Percentiles rank a stretch among this genome's conserved stretches.
These are phyloP conservation scores for Grammomys surdaster DNA, from an alignment of 2,113 vertebrate genomes.

Conservation along the genomic window DNA sequence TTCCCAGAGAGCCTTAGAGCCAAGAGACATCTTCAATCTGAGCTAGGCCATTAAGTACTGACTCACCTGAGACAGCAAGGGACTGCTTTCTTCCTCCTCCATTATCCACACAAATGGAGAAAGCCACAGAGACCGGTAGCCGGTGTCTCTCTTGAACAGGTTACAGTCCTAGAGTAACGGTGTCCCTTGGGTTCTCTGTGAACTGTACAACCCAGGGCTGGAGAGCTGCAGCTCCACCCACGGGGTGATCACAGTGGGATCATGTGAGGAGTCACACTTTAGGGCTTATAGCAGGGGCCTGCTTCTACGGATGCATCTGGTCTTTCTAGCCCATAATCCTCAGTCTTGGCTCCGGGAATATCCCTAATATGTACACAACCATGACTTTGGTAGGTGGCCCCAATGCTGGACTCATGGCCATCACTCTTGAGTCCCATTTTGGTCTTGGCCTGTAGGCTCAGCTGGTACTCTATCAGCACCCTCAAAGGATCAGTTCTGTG, in stretches of 20 bases:
- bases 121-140: not conserved
- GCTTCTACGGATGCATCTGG: not conserved
- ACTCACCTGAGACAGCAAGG: conserved; percentile 92
- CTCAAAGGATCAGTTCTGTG: not conserved
- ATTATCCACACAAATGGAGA: conserved; percentile 51
- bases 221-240: not conserved
- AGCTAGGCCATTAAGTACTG: not conserved
- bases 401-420: rapidly evolving
- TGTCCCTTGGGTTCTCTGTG: not conserved
- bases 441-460: not conserved
- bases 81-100: conserved; percentile 85
- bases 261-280: conserved; percentile 81
- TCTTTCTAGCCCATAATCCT: not conserved
- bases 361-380: not conserved
- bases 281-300: conserved; percentile 52
- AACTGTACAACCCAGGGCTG: not conserved
- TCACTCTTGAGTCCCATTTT: not conserved
- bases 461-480: not conserved
- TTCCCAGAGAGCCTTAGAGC: not conserved
- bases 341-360: not conserved
- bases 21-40: not conserved
- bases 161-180: not conserved
- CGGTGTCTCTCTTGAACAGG: not conserved
- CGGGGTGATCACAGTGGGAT: conserved; percentile 59
- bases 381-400: rapidly evolving